A percentile compares a stretch with the other conserved stretches of the same genome.
phyloP scores from a whole-genome alignment of 2,113 vertebrate species.

The Acinonyx jubatus region DNA sequence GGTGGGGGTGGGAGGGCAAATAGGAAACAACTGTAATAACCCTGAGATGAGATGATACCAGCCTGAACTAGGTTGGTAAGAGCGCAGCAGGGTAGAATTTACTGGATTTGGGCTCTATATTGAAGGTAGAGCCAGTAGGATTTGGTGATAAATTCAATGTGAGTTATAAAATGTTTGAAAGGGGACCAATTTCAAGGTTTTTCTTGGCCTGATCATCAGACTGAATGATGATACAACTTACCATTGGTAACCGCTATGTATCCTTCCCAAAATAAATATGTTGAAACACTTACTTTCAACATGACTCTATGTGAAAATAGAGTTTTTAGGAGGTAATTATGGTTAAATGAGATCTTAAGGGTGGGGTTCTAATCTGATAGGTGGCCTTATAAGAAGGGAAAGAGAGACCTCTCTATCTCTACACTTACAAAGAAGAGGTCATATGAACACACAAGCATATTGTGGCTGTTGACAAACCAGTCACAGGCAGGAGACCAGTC shows the following conservation, averaged over 20 bases:
- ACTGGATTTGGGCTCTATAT: not conserved
- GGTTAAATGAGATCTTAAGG: not conserved
- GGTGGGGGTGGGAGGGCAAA: not conserved
- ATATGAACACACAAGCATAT: not conserved
- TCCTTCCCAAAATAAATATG: not conserved
- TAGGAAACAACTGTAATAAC: not conserved
- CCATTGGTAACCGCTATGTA: not conserved
- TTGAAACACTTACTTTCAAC: not conserved
- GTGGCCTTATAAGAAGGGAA: not conserved
- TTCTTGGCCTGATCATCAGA: not conserved
- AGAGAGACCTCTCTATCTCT: not conserved
- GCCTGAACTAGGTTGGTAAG: not conserved
- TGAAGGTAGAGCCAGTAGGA: not conserved
- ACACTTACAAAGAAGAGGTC: not conserved
- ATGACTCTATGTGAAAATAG: not conserved
- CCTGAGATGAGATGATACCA: not conserved
- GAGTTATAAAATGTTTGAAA: not conserved
- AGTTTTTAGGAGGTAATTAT: not conserved
- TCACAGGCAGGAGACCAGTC: not conserved
- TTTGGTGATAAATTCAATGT: not conserved
- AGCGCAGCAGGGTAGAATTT: not conserved
- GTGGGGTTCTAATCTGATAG: not conserved
- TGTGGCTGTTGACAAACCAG: not conserved
- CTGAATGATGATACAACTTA: not conserved
- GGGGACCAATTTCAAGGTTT: not conserved